Conservation (phyloP, 1,140 invertebrate species). For the Reticulitermes speratus region DNA sequence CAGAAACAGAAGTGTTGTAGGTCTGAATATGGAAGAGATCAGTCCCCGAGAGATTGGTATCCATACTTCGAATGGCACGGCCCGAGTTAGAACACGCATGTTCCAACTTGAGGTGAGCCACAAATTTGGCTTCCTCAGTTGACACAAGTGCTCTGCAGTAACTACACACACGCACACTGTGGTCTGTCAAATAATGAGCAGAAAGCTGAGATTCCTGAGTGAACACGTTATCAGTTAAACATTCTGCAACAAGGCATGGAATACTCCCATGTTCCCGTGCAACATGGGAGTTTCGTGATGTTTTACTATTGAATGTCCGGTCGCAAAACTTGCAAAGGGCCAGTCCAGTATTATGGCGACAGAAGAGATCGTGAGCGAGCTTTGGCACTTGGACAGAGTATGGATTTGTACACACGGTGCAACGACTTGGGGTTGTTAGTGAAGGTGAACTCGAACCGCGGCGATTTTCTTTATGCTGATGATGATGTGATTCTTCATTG, state of each 20-base stretch:
- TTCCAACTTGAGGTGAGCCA: slow-evolving; percentile 22
- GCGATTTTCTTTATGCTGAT: slow-evolving; percentile 8
- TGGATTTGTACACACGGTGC: slow-evolving; percentile 34
- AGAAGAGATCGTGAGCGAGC: slow-evolving; percentile 34
- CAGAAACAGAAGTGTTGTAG: slow-evolving; percentile 13
- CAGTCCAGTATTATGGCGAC: slow-evolving; percentile 24
- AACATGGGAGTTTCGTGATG: slow-evolving; percentile 28
- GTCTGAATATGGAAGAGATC: slow-evolving; percentile 26
- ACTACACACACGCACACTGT: slow-evolving; percentile 28
- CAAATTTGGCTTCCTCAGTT: slow-evolving; percentile 22
- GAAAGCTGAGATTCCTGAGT: slow-evolving; percentile 31
- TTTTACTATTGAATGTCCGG: slow-evolving; percentile 26
- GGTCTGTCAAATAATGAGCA: slow-evolving; percentile 32
- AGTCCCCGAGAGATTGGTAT: slow-evolving; percentile 9
- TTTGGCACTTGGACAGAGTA: slow-evolving; percentile 35
- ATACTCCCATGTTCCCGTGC: slow-evolving; percentile 28
- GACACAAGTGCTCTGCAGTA: slow-evolving; percentile 31
- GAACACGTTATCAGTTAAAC: slow-evolving; percentile 22
- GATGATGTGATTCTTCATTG: slow-evolving; percentile 25
- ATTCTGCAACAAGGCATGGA: slow-evolving; percentile 26
- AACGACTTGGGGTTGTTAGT: slow-evolving; percentile 20
- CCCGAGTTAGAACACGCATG: slow-evolving; percentile 18
- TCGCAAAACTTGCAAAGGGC: slow-evolving; percentile 33
- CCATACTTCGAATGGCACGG: slow-evolving; percentile 11
- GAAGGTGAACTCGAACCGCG: slow-evolving; percentile 2